A percentile compares a stretch with the other conserved stretches of the same genome.
These are phyloP conservation scores for Chironomus tentans DNA, from an alignment of 2,888 invertebrate genomes.

Conservation along the genomic window DNA sequence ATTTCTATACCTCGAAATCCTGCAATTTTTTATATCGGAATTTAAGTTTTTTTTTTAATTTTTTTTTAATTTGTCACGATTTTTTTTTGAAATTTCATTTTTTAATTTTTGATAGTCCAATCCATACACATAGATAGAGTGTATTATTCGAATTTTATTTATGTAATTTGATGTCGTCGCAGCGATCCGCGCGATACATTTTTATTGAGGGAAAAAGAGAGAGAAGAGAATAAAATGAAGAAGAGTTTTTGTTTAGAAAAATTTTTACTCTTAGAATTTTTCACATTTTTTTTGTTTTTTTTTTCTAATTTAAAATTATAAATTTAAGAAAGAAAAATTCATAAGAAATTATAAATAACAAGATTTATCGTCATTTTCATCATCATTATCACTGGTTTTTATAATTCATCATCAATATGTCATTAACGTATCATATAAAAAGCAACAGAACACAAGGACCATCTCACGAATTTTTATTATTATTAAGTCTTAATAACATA, in stretches of 20 bases:
- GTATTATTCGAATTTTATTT: neutral
- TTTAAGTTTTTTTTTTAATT: neutral
- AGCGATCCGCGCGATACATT: conserved; percentile 37
- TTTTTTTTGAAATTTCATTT: conserved; percentile 5
- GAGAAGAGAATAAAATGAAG: neutral
- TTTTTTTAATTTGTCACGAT: neutral
- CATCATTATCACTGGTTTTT: neutral
- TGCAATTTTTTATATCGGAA: conserved; percentile 30
- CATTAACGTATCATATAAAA: neutral
- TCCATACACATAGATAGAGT: conserved; percentile 29
- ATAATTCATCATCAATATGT: neutral
- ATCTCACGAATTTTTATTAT: conserved; percentile 69
- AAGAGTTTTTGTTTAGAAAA: neutral
- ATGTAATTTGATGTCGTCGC: conserved; percentile 32
- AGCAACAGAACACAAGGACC: conserved; percentile 57
- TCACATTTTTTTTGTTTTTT: neutral
- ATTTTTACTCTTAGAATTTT: neutral
- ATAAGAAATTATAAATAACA: neutral
- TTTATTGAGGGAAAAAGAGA: neutral
- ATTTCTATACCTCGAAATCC: conserved; percentile 43
- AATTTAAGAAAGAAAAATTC: neutral
- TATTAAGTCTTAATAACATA: conserved; percentile 21
- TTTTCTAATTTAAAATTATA: too few species aligned
- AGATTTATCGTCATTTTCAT: neutral
- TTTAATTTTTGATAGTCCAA: conserved; percentile 31